A percentile compares a stretch with the other conserved stretches of the same genome.
Evolutionary conservation across 2,888 invertebrate genomes (phyloP).

Genomic region (Brenthis daphne): DNA sequence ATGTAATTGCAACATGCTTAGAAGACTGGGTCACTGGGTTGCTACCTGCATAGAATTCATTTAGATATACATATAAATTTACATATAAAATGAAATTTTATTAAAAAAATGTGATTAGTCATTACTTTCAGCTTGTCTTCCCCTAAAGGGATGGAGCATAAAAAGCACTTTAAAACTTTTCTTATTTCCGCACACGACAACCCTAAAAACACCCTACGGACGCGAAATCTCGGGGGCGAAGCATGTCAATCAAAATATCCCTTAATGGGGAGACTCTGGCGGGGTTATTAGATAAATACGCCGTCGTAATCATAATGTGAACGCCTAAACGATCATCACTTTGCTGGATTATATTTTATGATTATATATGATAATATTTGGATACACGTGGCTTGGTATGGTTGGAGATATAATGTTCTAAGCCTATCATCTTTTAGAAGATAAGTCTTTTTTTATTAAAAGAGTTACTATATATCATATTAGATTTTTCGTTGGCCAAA

Average conservation of each 20-base stretch:
- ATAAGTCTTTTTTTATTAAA: conserved; percentile 11
- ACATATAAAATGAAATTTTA: no score
- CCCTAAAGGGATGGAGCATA: background rate
- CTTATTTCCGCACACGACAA: conserved; percentile 30
- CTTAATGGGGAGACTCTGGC: conserved; percentile 61
- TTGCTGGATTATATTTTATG: conserved; percentile 29
- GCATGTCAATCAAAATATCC: conserved; percentile 76
- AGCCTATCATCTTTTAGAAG: background rate
- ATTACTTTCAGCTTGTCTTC: no score
- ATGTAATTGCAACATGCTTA: no score
- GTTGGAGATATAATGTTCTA: conserved; percentile 1
- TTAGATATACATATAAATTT: no score
- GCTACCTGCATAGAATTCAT: no score
- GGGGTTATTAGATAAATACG: conserved; percentile 77
- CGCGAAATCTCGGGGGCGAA: conserved; percentile 59
- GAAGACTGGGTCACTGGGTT: no score
- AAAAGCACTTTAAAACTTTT: background rate
- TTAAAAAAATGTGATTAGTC: no score
- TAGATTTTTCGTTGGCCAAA: background rate
- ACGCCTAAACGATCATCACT: conserved; percentile 41
- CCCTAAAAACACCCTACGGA: conserved; percentile 48
- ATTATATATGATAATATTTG: background rate
- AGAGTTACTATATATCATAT: background rate
- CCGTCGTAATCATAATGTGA: conserved; percentile 39
- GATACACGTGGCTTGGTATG: no score